Conservation (phyloP, 2,797 vertebrate genomes). For the Siniperca scherzeri region DNA sequence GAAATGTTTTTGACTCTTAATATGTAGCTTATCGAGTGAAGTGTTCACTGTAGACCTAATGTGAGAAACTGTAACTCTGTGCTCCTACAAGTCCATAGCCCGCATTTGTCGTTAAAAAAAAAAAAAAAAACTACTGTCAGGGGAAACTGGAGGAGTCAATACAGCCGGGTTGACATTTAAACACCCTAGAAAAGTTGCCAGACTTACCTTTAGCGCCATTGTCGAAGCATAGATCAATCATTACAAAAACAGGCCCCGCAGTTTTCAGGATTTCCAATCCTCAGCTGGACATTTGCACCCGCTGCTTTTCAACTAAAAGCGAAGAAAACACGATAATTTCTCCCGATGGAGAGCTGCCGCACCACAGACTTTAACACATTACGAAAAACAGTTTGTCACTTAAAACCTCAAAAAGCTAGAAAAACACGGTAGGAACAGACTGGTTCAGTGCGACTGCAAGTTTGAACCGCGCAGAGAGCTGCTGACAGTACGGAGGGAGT, state of each 20-base stretch:
- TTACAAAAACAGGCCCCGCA: conserved; percentile 77
- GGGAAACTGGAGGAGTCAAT: neutral
- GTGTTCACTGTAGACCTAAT: conserved; percentile 11
- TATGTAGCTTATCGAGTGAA: conserved; percentile 23
- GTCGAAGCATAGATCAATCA: conserved; percentile 81
- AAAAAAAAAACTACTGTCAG: neutral
- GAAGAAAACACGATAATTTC: conserved; percentile 64
- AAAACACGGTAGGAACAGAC: neutral
- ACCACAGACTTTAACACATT: conserved; percentile 54
- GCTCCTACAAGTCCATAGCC: neutral
- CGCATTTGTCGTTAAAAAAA: conserved; percentile 14
- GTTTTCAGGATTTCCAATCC: conserved; percentile 71
- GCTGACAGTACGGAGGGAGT: conserved; percentile 70
- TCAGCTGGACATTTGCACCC: conserved; percentile 85
- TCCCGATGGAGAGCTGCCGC: conserved; percentile 39
- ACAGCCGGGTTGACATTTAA: neutral
- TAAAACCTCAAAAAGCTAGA: conserved; percentile 33
- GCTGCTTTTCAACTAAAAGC: conserved; percentile 48
- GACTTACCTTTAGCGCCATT: conserved; percentile 87
- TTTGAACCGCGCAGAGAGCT: conserved; percentile 49
- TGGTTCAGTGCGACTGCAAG: conserved; percentile 22
- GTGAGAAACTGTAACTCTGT: conserved; percentile 46
- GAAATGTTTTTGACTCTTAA: neutral
- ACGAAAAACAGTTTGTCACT: conserved; percentile 43
- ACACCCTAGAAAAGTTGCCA: neutral